These are phyloP conservation scores for Hippopotamus amphibius DNA, from an alignment of 2,113 vertebrate species.

Conservation along the genomic window DNA sequence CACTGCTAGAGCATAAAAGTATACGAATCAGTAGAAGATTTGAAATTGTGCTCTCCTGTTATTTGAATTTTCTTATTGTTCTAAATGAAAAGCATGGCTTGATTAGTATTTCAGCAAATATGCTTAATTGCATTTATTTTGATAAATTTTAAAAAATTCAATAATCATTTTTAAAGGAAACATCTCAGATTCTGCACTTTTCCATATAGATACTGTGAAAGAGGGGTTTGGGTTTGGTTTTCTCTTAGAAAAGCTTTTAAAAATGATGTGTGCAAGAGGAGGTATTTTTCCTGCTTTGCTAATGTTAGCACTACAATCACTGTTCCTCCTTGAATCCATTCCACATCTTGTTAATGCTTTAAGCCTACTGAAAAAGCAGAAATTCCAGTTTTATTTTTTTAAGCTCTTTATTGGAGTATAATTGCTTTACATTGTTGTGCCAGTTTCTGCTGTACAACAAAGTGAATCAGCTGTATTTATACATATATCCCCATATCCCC, in stretches of 20 bases:
- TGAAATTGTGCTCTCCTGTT: neutral
- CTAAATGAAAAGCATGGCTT: neutral
- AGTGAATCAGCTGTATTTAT: too few species aligned
- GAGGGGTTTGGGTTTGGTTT: neutral
- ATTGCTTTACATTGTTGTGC: too few species aligned
- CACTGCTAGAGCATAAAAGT: fast-evolving
- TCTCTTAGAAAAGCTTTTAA: neutral
- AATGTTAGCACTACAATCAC: fast-evolving
- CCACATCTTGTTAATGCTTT: neutral
- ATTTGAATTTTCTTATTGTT: neutral
- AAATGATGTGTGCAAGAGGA: neutral
- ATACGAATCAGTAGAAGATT: fast-evolving
- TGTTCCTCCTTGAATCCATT: too few species aligned
- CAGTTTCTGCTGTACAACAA: too few species aligned
- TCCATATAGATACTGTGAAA: neutral
- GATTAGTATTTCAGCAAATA: neutral
- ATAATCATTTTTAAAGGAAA: neutral
- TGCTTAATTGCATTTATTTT: neutral
- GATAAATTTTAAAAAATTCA: neutral
- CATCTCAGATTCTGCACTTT: neutral
- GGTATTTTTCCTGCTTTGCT: neutral
- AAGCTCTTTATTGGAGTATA: too few species aligned
- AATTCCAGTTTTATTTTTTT: neutral
- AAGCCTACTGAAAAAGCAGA: neutral
- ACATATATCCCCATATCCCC: too few species aligned